Conservation (phyloP, 2,888 invertebrate genomes). For the Empis stercorea region DNA sequence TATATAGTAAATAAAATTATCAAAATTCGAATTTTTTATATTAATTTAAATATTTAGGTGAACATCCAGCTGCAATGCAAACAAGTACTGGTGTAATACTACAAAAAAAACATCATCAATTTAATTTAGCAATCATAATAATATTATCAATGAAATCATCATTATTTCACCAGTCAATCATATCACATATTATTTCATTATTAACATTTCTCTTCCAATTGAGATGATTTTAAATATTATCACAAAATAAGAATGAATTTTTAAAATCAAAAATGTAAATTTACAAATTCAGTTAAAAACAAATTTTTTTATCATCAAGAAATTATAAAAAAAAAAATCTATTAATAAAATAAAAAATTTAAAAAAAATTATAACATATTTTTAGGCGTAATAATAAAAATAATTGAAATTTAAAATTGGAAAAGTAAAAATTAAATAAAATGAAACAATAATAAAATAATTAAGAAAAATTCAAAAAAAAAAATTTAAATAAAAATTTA, state of each 20-base stretch:
- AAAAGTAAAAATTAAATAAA: no score
- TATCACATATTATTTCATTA: constrained; percentile 31
- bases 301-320: no score
- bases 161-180: constrained; percentile 27
- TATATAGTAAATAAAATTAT: no score
- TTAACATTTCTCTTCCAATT: not conserved
- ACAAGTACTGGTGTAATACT: constrained; percentile 44
- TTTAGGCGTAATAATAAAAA: not conserved
- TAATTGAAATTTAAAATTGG: not conserved
- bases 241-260: no score
- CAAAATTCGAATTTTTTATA: no score
- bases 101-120: not conserved
- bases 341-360: not conserved
- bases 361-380: not conserved
- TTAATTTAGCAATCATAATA: not conserved
- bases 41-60: constrained; percentile 40
- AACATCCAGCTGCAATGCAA: constrained; percentile 80
- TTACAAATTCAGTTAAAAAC: no score
- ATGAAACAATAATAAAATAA: not conserved
- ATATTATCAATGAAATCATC: constrained; percentile 2
- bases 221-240: not conserved
- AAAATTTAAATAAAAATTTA: not conserved
- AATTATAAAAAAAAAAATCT: no score
- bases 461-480: not conserved
- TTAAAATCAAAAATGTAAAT: not conserved